Evolutionary conservation across 2,113 vertebrate genomes (phyloP).

Genomic region (Nanorana parkeri): DNA sequence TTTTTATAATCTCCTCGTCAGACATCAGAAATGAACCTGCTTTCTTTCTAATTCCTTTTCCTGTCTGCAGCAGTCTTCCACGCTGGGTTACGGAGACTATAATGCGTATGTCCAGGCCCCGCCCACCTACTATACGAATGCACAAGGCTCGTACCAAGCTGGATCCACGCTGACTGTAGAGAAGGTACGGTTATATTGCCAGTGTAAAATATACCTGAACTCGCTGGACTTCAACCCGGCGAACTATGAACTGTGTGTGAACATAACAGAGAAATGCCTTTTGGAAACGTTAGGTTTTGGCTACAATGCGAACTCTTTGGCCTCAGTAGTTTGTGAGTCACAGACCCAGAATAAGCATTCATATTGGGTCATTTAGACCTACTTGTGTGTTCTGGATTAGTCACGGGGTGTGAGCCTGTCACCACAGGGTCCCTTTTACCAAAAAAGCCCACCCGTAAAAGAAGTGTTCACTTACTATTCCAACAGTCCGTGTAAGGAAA

Average conservation of each 20-base stretch:
- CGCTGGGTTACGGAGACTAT: slow-evolving; percentile 70
- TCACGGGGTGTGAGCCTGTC: too few species aligned
- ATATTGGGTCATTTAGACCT: too few species aligned
- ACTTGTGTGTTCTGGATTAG: too few species aligned
- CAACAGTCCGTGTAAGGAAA: not conserved
- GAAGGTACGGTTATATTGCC: slow-evolving; percentile 2
- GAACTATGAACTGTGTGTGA: not conserved
- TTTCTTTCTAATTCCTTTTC: not conserved
- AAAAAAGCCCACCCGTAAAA: not conserved
- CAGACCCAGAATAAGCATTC: too few species aligned
- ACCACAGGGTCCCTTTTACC: not conserved
- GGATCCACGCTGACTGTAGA: slow-evolving; percentile 67
- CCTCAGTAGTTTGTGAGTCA: too few species aligned
- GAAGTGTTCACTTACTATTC: not conserved
- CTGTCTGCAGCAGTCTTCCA: slow-evolving; percentile 17
- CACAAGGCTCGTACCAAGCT: slow-evolving; percentile 66
- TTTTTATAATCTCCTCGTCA: not conserved
- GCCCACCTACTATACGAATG: slow-evolving; percentile 77
- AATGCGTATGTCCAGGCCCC: slow-evolving; percentile 78
- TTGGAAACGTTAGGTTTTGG: too few species aligned
- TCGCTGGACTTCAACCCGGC: too few species aligned
- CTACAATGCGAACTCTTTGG: too few species aligned
- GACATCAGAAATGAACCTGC: not conserved
- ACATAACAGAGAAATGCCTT: too few species aligned
- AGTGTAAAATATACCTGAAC: too few species aligned